A percentile compares a stretch with the other conserved stretches of the same genome.
Conservation (phyloP, 2,888 invertebrate species). For the Rotaria magnacalcarata region DNA sequence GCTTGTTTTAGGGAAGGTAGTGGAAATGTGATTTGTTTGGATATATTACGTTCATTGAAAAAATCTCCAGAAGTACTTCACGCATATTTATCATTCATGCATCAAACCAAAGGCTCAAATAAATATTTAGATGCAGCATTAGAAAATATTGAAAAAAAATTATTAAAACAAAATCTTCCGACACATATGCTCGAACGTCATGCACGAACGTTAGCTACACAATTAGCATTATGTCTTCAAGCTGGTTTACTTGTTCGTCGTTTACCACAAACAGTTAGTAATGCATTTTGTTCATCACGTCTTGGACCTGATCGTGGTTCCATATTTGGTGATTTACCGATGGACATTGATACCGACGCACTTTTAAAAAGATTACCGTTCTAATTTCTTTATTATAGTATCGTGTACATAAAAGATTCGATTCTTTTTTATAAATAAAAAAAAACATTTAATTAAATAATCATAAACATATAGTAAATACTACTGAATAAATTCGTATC, state of each 20-base stretch:
- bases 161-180: background rate
- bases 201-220: slow-evolving; percentile 15
- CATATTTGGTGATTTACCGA: slow-evolving; percentile 9
- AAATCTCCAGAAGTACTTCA: background rate
- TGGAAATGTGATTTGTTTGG: slow-evolving; percentile 29
- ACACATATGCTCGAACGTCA: background rate
- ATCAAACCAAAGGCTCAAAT: slow-evolving; percentile 14
- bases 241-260: slow-evolving; percentile 17
- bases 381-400: background rate
- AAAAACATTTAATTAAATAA: background rate
- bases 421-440: background rate
- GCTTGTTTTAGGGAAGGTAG: background rate
- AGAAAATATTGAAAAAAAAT: background rate
- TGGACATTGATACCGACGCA: background rate
- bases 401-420: background rate
- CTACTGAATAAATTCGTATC: background rate
- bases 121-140: slow-evolving; percentile 20
- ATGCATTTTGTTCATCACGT: slow-evolving; percentile 18
- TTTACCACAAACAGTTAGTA: background rate
- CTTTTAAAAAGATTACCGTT: slow-evolving; percentile 25
- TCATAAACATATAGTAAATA: background rate
- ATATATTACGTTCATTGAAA: slow-evolving; percentile 19
- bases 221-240: slow-evolving; percentile 31
- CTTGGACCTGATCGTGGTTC: slow-evolving; percentile 32
- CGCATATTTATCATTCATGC: background rate